Percentiles rank a stretch among this genome's conserved stretches.
phyloP scores from a whole-genome alignment of 2,113 vertebrate genomes.

The Chamaetylas fuelleborni region DNA sequence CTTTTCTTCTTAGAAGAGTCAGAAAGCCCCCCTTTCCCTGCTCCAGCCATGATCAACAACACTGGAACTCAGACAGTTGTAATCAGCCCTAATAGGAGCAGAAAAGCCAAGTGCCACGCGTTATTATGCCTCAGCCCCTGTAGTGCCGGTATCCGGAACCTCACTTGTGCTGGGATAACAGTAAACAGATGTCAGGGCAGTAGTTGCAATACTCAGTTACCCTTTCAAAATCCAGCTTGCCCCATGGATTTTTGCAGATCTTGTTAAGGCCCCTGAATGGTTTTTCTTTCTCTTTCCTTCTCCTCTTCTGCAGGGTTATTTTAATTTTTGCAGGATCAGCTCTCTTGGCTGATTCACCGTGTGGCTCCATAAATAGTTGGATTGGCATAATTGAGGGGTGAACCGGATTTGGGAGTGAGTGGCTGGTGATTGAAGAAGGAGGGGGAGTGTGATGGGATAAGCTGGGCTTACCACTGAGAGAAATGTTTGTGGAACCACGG shows the following conservation, averaged over 20 bases:
- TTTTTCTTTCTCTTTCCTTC: not conserved
- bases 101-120: constrained; percentile 46
- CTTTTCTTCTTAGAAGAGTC: not conserved
- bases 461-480: not conserved
- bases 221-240: constrained; percentile 29
- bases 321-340: constrained; percentile 46
- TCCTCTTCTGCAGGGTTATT: not conserved
- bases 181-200: constrained; percentile 65
- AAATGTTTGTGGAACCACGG: constrained; percentile 22
- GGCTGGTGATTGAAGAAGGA: constrained; percentile 43
- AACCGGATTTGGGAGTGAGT: constrained; percentile 48
- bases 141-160: constrained; percentile 65
- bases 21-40: not conserved
- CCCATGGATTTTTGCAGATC: constrained; percentile 31
- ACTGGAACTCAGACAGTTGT: constrained; percentile 31
- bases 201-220: constrained; percentile 17
- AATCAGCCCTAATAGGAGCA: constrained; percentile 66
- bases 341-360: constrained; percentile 12
- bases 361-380: constrained; percentile 38
- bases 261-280: not conserved
- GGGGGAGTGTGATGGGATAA: constrained; percentile 37
- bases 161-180: constrained; percentile 49
- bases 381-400: constrained; percentile 59
- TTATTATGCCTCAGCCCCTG: constrained; percentile 54
- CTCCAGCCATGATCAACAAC: not conserved